Conservation (phyloP, 1,140 invertebrate genomes). For the Coelopa frigida region DNA sequence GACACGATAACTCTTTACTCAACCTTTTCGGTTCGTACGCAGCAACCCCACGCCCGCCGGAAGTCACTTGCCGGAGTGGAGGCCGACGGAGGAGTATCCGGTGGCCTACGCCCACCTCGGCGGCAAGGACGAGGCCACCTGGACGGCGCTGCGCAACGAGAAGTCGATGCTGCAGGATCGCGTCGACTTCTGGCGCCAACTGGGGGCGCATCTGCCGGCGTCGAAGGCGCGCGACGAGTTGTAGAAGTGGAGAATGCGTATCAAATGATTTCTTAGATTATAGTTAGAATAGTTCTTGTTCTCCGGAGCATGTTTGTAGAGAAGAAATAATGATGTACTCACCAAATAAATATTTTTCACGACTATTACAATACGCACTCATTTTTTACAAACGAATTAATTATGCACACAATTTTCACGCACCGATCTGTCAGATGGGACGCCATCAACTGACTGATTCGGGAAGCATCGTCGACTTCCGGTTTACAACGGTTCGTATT, state of each 20-base stretch:
- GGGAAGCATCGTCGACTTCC: no score
- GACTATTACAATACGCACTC: no score
- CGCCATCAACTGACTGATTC: no score
- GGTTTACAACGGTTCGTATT: no score
- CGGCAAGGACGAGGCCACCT: conserved; percentile 25
- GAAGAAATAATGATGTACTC: no score
- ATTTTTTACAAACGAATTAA: no score
- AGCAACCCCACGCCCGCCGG: conserved; percentile 49
- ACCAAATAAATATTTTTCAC: no score
- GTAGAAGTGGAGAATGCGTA: conserved; percentile 9
- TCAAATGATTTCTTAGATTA: no score
- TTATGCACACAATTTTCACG: no score
- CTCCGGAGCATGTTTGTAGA: no score
- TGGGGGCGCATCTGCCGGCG: conserved; percentile 28
- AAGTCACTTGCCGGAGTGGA: conserved; percentile 44
- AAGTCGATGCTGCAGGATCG: conserved; percentile 26
- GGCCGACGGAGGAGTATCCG: conserved; percentile 38
- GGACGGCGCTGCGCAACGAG: conserved; percentile 21
- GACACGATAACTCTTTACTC: background rate
- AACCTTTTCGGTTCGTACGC: conserved; percentile 8
- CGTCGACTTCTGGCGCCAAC: conserved; percentile 28
- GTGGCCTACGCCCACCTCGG: conserved; percentile 47
- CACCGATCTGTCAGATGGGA: no score
- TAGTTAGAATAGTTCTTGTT: no score
- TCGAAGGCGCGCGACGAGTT: conserved; percentile 19